A percentile compares a stretch with the other conserved stretches of the same genome.
Conservation (phyloP, 2,113 vertebrate species). For the chimpanzee (Pan troglodytes) region DNA sequence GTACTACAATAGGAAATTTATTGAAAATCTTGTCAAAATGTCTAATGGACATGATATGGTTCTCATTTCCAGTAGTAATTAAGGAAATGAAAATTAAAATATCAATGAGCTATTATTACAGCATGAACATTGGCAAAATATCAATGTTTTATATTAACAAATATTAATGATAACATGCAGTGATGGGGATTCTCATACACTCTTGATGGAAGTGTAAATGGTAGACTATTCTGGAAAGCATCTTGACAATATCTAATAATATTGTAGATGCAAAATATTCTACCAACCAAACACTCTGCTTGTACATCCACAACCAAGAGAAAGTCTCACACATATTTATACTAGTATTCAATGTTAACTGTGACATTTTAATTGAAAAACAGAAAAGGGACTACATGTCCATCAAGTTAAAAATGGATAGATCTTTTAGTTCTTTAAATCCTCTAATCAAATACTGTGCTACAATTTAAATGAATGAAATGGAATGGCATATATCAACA, state of each 20-base stretch:
- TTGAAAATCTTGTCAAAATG: not conserved
- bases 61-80: not conserved
- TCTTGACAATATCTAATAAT: not conserved
- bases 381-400: not conserved
- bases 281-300: not conserved
- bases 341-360: not conserved
- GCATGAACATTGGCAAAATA: not conserved
- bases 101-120: not conserved
- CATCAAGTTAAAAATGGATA: not conserved
- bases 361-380: not conserved
- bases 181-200: not conserved
- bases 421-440: not conserved
- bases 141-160: not conserved
- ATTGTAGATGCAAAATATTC: not conserved
- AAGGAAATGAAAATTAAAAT: not conserved
- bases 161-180: not conserved
- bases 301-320: not conserved
- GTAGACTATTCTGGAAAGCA: not conserved
- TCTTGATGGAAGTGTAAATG: not conserved
- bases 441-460: not conserved
- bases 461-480: not conserved
- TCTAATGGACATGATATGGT: not conserved
- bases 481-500: not conserved
- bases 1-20: not conserved
- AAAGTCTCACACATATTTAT: not conserved